These are phyloP conservation scores for Crocuta crocuta DNA, from an alignment of 2,113 vertebrate species.

Conservation along the genomic window DNA sequence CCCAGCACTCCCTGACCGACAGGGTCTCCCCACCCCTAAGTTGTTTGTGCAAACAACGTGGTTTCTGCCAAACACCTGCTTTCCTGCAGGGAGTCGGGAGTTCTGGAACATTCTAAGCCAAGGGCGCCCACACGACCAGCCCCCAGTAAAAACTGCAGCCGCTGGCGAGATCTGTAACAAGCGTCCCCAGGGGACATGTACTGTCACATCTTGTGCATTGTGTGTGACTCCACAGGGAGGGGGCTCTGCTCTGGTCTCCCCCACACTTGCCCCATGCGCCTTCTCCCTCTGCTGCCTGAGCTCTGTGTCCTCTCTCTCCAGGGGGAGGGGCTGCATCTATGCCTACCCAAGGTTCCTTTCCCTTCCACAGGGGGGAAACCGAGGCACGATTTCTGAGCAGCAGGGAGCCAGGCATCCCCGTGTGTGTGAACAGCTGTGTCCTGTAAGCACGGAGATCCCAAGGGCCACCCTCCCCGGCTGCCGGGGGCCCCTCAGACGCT, in stretches of 20 bases:
- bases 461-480: fast-evolving
- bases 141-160: too few species aligned
- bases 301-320: too few species aligned
- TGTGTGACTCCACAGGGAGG: fast-evolving
- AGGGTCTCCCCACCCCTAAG: too few species aligned
- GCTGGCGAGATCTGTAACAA: background rate
- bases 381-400: background rate
- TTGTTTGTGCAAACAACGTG: background rate
- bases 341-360: background rate
- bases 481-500: fast-evolving
- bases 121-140: too few species aligned
- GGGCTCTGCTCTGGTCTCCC: background rate
- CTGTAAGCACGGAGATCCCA: fast-evolving
- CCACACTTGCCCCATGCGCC: fast-evolving
- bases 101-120: background rate
- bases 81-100: background rate
- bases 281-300: background rate
- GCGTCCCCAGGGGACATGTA: background rate
- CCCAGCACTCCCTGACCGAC: background rate
- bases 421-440: background rate
- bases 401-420: background rate
- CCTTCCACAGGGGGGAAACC: background rate
- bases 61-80: background rate
- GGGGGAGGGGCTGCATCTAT: fast-evolving
- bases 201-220: fast-evolving